These are phyloP conservation scores for Ranitomeya variabilis DNA, from an alignment of 2,113 vertebrate genomes.

Conservation along the genomic window DNA sequence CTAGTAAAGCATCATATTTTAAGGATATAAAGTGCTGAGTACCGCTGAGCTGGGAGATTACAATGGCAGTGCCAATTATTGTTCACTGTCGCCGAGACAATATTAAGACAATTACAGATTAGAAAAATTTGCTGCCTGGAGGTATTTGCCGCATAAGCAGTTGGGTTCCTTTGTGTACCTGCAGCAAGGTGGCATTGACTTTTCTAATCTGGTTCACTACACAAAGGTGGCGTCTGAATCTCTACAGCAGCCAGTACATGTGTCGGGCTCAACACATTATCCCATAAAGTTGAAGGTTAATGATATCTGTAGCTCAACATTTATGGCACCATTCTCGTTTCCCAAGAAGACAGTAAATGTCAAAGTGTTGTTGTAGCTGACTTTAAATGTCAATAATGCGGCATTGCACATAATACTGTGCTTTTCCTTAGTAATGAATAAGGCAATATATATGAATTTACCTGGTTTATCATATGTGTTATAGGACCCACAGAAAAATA, in stretches of 20 bases:
- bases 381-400: slow-evolving; percentile 69
- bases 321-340: slow-evolving; percentile 61
- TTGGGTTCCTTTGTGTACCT: slow-evolving; percentile 24
- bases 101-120: neutral
- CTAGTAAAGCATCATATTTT: neutral
- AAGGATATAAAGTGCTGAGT: neutral
- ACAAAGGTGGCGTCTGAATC: slow-evolving; percentile 15
- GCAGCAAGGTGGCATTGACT: neutral
- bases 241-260: slow-evolving; percentile 16
- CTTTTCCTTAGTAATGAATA: slow-evolving; percentile 24
- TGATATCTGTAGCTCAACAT: slow-evolving; percentile 62
- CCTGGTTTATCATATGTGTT: neutral
- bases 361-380: slow-evolving; percentile 70
- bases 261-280: slow-evolving; percentile 52
- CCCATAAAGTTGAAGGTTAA: slow-evolving; percentile 67
- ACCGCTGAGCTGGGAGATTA: slow-evolving; percentile 3
- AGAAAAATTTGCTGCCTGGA: neutral
- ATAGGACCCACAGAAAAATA: neutral
- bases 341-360: slow-evolving; percentile 67
- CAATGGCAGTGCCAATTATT: neutral
- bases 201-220: slow-evolving; percentile 7
- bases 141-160: neutral
- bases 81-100: neutral
- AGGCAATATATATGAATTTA: slow-evolving; percentile 9
- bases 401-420: slow-evolving; percentile 19